Evolutionary conservation across 2,797 vertebrate species (phyloP), one percentile per base, ranked within the genome.

Genomic region (Gymnocypris eckloni): DNA sequence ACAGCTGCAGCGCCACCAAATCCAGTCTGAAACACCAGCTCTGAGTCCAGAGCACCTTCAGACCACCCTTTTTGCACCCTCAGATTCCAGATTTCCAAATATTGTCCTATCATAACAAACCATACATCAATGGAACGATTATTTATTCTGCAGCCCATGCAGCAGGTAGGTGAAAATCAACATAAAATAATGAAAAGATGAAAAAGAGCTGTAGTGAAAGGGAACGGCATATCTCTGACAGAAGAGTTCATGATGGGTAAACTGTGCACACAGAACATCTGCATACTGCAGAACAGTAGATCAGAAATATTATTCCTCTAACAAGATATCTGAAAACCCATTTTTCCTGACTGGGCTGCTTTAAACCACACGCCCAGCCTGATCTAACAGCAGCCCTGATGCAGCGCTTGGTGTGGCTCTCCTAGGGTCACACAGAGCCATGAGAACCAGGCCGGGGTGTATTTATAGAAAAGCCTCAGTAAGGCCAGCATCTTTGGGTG

Each of bases 381-480:
- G 20, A 1, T 59, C 20, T n/a, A 59, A 59, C 56, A 59, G 48
- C 15, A 16, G 48, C 15, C 48, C 54, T 48, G 88, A 85, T 56
- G 75, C 18, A 84, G 87, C 71, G 43, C 72, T 87, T 56, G 82
- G 61, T 15, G 61, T 0, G 13, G 61, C 15, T 64, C 75, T 41
- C 75, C 61, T 25, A 84, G 76, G 87, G 84, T 59, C 66, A 50
- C 48, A 89, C 90, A 90, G 90, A 92, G 90, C 92, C 94, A 94
- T 96, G 95, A 94, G 95, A 96, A 96, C 92, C 90, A 88, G 88
- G 89, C 90, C 92, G 87, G 25, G 66, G 85, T 90, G 91, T 95
- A 95, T 95, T 95, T 94, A 94, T 95, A 95, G 92, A 50, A 15
- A 50, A 45, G 61, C 79, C 73, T 72, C 56, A 86, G 69, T 88